Conservation (phyloP, 2,797 vertebrate genomes). For the Chloroceryle amazona region DNA sequence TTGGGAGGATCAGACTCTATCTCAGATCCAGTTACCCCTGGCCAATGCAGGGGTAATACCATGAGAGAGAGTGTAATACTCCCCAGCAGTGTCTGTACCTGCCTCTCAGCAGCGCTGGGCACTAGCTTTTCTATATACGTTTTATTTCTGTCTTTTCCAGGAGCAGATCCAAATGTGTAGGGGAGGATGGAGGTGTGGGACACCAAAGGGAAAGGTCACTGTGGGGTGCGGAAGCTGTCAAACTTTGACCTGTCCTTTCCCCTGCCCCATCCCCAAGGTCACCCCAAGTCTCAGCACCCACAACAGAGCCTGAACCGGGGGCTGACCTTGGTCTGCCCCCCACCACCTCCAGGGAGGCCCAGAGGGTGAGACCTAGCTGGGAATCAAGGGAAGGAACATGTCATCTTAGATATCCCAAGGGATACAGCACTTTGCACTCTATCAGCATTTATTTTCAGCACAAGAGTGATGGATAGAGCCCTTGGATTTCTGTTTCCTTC, state of each 20-base stretch:
- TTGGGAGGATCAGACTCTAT: slow-evolving; percentile 61
- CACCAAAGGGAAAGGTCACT: not conserved
- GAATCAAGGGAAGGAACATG: not conserved
- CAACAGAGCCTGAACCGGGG: not conserved
- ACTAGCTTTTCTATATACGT: not conserved
- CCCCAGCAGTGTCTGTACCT: not conserved
- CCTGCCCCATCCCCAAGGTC: not conserved
- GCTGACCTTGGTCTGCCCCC: not conserved
- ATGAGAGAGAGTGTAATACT: not conserved
- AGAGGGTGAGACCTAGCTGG: not conserved
- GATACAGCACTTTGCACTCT: slow-evolving; percentile 35
- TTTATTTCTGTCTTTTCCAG: not conserved
- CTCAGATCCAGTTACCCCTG: slow-evolving; percentile 28
- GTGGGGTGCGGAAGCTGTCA: not conserved
- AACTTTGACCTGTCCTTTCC: not conserved
- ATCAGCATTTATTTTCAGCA: not conserved
- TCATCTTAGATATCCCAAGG: not conserved
- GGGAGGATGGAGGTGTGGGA: not conserved
- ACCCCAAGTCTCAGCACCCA: not conserved
- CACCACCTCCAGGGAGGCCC: rapidly evolving
- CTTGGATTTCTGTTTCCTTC: not conserved
- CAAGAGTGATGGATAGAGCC: not conserved
- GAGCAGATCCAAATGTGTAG: not conserved
- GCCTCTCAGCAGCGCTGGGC: not conserved
- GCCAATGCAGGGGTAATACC: not conserved